phyloP scores from a whole-genome alignment of 2,797 vertebrate genomes.

The Caiman crocodilus region DNA sequence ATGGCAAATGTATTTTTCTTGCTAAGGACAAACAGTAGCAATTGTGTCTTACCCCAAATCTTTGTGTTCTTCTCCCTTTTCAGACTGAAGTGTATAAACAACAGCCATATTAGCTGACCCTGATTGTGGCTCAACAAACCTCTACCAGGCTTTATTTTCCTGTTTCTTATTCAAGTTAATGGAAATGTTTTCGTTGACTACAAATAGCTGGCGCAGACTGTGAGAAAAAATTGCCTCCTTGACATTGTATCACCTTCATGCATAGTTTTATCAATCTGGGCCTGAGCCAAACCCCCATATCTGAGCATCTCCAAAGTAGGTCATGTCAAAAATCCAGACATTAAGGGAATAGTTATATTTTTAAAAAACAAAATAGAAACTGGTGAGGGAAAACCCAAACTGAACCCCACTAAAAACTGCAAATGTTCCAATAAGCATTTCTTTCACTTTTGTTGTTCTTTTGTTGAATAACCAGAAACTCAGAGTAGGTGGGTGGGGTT shows the following conservation, averaged over 20 bases:
- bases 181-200: not conserved
- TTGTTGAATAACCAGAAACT: not conserved
- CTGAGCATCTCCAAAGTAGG: not conserved
- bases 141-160: not conserved
- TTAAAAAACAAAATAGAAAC: not conserved
- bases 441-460: not conserved
- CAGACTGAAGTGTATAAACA: not conserved
- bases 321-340: not conserved
- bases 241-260: not conserved
- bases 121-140: not conserved
- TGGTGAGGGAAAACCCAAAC: not conserved
- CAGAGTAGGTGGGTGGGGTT: not conserved
- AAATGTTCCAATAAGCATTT: not conserved
- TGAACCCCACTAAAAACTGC: not conserved
- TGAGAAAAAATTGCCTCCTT: not conserved
- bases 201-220: not conserved
- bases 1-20: not conserved
- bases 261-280: not conserved
- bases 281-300: not conserved
- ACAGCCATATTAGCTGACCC: not conserved
- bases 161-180: not conserved
- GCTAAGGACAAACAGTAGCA: not conserved
- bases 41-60: constrained; percentile 7
- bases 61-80: not conserved
- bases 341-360: not conserved